phyloP scores from a whole-genome alignment of 2,888 invertebrate species.

The Athrips mouffetella region DNA sequence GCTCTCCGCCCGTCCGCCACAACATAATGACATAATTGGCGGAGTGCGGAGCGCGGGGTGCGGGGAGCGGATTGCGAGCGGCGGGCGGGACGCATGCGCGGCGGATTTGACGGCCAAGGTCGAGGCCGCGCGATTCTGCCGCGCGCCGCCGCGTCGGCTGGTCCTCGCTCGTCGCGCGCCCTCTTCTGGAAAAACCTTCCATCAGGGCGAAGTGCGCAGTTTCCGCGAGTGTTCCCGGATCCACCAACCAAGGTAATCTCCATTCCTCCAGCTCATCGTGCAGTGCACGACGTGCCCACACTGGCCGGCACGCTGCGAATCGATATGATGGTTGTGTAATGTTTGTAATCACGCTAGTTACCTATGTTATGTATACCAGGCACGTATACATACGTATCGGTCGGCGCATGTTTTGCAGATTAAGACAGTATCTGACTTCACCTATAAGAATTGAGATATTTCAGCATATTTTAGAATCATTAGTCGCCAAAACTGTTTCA shows the following conservation, averaged over 20 bases:
- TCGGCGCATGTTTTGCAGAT: constrained; percentile 31
- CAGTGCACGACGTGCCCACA: neutral
- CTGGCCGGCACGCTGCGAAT: constrained; percentile 26
- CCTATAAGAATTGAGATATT: constrained; percentile 19
- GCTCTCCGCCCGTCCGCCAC: constrained; percentile 28
- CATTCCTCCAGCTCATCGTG: constrained; percentile 14
- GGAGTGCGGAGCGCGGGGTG: constrained; percentile 45
- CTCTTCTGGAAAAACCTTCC: constrained; percentile 54
- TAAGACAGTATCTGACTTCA: constrained; percentile 22
- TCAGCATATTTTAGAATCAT: constrained; percentile 23
- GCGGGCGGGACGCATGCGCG: constrained; percentile 68
- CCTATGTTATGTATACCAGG: constrained; percentile 26
- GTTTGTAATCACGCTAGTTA: constrained; percentile 55
- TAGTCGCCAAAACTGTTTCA: constrained; percentile 24
- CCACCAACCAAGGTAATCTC: constrained; percentile 44
- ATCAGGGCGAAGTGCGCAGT: constrained; percentile 56
- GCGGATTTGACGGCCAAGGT: constrained; percentile 78
- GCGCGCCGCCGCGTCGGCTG: constrained; percentile 72
- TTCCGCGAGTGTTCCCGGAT: constrained; percentile 51
- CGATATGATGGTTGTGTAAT: constrained; percentile 50
- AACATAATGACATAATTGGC: constrained; percentile 77
- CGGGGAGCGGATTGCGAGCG: constrained; percentile 37
- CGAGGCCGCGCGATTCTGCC: constrained; percentile 74
- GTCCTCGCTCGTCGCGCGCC: constrained; percentile 52
- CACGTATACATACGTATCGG: constrained; percentile 24